Evolutionary conservation across 2,797 vertebrate species (phyloP).

Genomic region (Arctocebus calabarensis): DNA sequence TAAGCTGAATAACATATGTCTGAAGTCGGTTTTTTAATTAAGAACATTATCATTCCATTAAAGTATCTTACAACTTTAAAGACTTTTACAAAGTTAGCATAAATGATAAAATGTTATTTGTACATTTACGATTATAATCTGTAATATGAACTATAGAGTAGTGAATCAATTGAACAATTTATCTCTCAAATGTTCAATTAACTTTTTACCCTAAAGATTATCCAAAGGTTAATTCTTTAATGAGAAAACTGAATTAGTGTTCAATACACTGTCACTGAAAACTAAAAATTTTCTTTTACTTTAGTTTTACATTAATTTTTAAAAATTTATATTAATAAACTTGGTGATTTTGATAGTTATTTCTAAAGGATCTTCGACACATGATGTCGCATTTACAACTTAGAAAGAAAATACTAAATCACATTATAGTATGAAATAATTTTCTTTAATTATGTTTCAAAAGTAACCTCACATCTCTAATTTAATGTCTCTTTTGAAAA

Average conservation of each 20-base stretch:
- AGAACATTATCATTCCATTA: neutral
- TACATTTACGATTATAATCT: neutral
- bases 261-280: neutral
- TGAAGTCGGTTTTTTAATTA: neutral
- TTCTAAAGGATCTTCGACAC: constrained; percentile 3
- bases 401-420: neutral
- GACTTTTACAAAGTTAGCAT: neutral
- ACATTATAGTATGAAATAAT: neutral
- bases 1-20: neutral
- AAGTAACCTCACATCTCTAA: constrained; percentile 1
- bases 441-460: neutral
- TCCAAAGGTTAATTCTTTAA: neutral
- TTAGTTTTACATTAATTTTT: constrained; percentile 19
- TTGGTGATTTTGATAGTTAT: neutral
- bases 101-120: constrained; percentile 16
- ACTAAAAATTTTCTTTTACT: neutral
- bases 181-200: neutral
- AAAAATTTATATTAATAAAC: neutral
- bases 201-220: neutral
- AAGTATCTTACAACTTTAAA: neutral
- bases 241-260: neutral
- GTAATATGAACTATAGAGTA: neutral
- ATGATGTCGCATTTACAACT: neutral
- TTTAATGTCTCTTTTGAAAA: neutral
- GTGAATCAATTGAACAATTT: neutral